Conservation (phyloP, 1,140 invertebrate species). For the Lineus longissimus region DNA sequence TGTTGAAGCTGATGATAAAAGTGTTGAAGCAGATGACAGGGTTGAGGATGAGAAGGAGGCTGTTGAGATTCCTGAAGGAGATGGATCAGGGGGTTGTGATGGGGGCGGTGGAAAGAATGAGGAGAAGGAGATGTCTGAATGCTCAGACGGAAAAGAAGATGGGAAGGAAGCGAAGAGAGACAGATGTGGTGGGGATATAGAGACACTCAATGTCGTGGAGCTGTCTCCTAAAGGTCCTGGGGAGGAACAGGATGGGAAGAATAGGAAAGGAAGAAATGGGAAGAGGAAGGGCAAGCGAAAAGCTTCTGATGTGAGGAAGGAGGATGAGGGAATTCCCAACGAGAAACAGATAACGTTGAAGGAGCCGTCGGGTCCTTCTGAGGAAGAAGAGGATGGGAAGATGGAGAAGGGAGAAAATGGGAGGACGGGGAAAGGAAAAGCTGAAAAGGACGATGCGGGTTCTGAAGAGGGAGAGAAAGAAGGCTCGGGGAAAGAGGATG, state of each 20-base stretch:
- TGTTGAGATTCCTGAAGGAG: conserved; percentile 34
- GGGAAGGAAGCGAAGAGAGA: conserved; percentile 3
- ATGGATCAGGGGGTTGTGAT: not conserved
- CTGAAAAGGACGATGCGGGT: not conserved
- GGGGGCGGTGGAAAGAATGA: conserved; percentile 12
- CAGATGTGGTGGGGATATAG: not conserved
- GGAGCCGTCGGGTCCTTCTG: too few relatives aligned
- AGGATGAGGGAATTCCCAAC: too few relatives aligned
- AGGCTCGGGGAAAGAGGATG: not conserved
- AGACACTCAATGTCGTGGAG: not conserved
- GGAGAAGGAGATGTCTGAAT: not conserved
- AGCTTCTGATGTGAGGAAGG: too few relatives aligned
- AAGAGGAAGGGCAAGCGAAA: too few relatives aligned
- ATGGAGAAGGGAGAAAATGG: not conserved
- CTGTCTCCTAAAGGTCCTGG: too few relatives aligned
- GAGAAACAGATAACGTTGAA: too few relatives aligned
- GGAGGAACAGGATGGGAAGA: too few relatives aligned
- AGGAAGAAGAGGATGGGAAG: too few relatives aligned
- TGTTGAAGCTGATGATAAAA: not conserved
- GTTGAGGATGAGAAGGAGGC: conserved; percentile 19
- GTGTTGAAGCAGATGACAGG: not conserved
- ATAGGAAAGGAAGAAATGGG: too few relatives aligned
- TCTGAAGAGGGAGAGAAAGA: not conserved
- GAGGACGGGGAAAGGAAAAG: not conserved
- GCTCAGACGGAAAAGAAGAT: not conserved